Base-by-base conservation (phyloP, 2,113 vertebrate genomes). In the Triplophysa siluroides region DNA sequence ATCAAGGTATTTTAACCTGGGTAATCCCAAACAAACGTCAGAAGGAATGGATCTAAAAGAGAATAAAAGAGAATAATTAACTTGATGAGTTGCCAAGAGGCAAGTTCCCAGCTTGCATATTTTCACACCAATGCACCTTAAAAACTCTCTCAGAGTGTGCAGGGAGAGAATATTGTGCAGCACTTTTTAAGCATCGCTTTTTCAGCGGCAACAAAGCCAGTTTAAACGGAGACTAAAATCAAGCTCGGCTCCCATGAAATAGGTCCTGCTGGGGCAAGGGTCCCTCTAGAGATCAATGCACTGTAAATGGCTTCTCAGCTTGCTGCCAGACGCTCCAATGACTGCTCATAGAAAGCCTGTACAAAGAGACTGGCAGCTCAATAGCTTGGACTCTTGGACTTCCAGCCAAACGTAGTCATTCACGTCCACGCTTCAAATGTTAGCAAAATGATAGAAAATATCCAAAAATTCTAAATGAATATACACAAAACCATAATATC, bases 181-280 rank as follows among this genome's bases (percentile, higher is more conserved):
- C 14, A 52, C 8, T n/a, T 0, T 56, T 14, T 21, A 18, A 41
- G 54, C 12, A 41, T 23, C n/a, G 52, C 19, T 23, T 68, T 68
- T 68, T 24, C 41, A 72, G 4, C 24, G 67, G 54, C 78, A 78
- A 56, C 73, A 88, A 78, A 23, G 67, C 81, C 75, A 63, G 43
- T 83, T 82, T 58, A 82, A 80, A 41, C 62, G 41, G 73, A 68
- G 77, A 41, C 80, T 83, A 38, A 62, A 76, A 78, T 87, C 83
- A 83, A 86, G 88, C 75, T 84, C 83, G 81, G 86, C 90, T 93
- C 90, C 89, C 90, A 92, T 91, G 89, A 91, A 91, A 88, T 85
- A 76, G 79, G 78, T 56, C 71, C 82, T 81, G 85, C 71, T 80
- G 67, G 23, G 52, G 83, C 60, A 52, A 67, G 79, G 65, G 76